These are phyloP conservation scores for Bradypus variegatus DNA, from an alignment of 2,797 vertebrate species.

Conservation along the genomic window DNA sequence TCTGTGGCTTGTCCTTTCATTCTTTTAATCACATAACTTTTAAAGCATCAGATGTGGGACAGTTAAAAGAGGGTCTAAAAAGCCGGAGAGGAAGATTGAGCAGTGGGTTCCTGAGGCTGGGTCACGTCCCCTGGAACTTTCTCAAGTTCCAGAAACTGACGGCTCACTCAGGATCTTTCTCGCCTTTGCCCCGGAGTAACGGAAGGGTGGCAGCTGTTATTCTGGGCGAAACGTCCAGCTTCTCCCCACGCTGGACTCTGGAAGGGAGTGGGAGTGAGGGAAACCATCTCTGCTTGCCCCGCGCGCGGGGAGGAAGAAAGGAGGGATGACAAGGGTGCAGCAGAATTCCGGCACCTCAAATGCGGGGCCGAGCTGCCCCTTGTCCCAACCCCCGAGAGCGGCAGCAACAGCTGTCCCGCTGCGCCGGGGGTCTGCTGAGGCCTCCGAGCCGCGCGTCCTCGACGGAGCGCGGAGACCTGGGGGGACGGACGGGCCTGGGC, in stretches of 20 bases:
- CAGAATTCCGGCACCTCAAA: background rate
- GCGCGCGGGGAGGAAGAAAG: rapidly evolving
- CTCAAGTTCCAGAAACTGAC: background rate
- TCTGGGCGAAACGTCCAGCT: background rate
- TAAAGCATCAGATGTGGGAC: background rate
- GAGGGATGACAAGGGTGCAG: background rate
- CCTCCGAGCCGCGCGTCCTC: background rate
- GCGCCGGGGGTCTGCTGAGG: background rate
- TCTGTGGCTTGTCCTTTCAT: too few relatives aligned
- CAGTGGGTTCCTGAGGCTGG: background rate
- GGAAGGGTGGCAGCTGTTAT: background rate
- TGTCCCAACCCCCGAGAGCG: too few relatives aligned
- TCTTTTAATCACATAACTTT: background rate
- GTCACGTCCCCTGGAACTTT: background rate
- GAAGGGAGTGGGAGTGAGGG: too few relatives aligned
- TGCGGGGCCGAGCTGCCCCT: rapidly evolving
- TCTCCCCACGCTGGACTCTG: background rate
- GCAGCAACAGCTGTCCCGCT: background rate
- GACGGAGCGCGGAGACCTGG: rapidly evolving
- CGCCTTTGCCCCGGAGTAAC: rapidly evolving
- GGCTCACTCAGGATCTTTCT: background rate
- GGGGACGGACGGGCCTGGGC: background rate
- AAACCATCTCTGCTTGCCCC: too few relatives aligned
- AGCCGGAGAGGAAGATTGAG: background rate
- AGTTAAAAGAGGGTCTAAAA: background rate